A percentile compares a stretch with the other conserved stretches of the same genome.
Conservation (phyloP, 35 echinoderm and acorn worm species). For the Ophioderma brevispina region DNA sequence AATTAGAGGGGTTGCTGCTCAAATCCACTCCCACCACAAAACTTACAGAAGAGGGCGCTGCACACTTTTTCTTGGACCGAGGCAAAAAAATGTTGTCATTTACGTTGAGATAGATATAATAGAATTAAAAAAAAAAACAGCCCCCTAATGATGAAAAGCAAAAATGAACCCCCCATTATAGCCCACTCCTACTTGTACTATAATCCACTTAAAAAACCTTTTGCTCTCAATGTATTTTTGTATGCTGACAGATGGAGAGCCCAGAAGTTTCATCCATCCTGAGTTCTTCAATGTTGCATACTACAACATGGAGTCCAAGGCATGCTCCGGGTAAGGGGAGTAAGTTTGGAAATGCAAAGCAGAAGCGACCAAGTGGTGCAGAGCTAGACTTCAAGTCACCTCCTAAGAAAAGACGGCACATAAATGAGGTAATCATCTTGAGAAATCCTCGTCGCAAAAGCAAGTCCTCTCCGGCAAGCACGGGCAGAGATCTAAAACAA, state of each 20-base stretch:
- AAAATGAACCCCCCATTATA: too few species aligned
- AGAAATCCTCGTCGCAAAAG: constrained; percentile 25
- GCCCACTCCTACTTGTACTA: too few species aligned
- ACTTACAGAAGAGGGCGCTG: too few species aligned
- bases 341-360: neutral
- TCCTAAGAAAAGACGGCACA: constrained; percentile 46
- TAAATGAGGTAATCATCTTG: constrained; percentile 59
- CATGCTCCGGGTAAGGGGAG: neutral
- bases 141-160: too few species aligned
- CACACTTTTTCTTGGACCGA: too few species aligned
- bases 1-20: too few species aligned
- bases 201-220: neutral
- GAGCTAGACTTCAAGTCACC: neutral
- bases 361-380: neutral
- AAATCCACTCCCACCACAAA: too few species aligned
- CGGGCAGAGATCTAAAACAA: neutral
- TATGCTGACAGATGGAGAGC: neutral
- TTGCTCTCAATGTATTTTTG: neutral
- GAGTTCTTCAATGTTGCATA: neutral
- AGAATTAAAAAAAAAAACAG: too few species aligned
- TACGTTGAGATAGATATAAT: too few species aligned
- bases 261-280: neutral
- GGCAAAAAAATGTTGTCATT: too few species aligned
- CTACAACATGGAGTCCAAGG: neutral
- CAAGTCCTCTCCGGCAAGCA: neutral